phyloP scores from a whole-genome alignment of 2,797 vertebrate species.

The Hypotaenidia philippensis region DNA sequence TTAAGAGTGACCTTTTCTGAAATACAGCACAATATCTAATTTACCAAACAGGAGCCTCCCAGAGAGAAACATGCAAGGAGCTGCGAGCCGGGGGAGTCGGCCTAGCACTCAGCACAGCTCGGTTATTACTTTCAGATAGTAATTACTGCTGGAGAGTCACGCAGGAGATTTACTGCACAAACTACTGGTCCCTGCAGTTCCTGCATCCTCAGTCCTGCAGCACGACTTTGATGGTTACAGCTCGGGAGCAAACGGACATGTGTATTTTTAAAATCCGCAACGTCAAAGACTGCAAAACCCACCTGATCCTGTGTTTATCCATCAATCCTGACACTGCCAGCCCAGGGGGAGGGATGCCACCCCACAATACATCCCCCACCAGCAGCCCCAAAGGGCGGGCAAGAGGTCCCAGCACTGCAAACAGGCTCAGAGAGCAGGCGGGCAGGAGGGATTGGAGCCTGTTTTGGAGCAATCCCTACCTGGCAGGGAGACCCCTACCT shows the following conservation, averaged over 20 bases:
- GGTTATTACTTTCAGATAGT: conserved; percentile 70
- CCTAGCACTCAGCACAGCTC: conserved; percentile 25
- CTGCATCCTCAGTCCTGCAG: conserved; percentile 28
- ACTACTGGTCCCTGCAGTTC: conserved; percentile 28
- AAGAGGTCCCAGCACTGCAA: background rate
- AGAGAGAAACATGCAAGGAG: conserved; percentile 58
- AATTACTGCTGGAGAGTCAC: conserved; percentile 71
- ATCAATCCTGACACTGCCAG: rapidly evolving
- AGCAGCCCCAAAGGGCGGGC: rapidly evolving
- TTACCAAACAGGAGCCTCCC: conserved; percentile 72
- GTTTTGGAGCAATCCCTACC: background rate
- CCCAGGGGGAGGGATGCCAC: background rate
- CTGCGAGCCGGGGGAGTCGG: conserved; percentile 56
- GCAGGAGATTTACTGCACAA: conserved; percentile 66
- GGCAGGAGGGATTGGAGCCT: background rate
- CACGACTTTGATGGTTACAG: background rate
- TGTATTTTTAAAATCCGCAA: background rate
- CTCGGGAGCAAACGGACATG: background rate
- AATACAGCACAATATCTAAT: conserved; percentile 74
- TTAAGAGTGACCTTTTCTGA: conserved; percentile 72
- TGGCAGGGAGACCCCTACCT: background rate
- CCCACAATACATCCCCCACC: background rate
- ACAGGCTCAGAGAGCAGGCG: background rate
- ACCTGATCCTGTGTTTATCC: background rate
- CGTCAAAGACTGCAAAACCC: background rate